Base-by-base conservation (phyloP, 2,113 vertebrate species). In the Condylura cristata region DNA sequence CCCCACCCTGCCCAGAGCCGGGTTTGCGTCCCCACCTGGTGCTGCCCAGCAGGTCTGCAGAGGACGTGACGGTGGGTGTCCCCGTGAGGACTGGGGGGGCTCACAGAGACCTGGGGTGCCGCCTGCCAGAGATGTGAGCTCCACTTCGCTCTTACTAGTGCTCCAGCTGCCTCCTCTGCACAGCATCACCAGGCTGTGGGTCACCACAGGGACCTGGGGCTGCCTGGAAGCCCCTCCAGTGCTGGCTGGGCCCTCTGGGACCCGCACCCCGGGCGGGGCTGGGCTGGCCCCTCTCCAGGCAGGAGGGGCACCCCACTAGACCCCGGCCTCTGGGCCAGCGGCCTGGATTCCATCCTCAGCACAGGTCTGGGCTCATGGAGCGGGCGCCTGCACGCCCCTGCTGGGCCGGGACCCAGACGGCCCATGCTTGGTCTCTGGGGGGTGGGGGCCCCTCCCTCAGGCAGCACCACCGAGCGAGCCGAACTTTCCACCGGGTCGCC, bases 31-130 rank as follows among this genome's bases (percentile, higher is more conserved):
- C 8, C 20, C 20, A 12, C 56, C 56, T 22, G 5, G 24, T 0
- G n/a, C 44, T 28, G 8, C 4, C 18, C 10, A 6, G 78, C 37
- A 20, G 9, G 6, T 20, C 46, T 37, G 84, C n/a, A 26, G 11
- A 22, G 0, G 18, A 18, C 16, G 3, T 0, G 20, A 37, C 9
- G 14, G 0, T 4, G 8, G 1, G 5, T 1, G 8, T 8, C 8
- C 41, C 14, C 16, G 1, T 10, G 9, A 37, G 34, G 71, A 53
- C 30, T 2, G 28, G 2, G 6, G n/a, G 53, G 10, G 48, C 5
- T 79, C 6, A 22, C 3, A 0, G 11, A 48, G 84, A 53, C 66
- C 39, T 6, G 0, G 2, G 0, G 3, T 6, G 0, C 1, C 8
- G 8, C 7, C 48, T 51, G 48, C 44, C 48, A 12, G 48, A 16